Conservation (phyloP, 1,140 invertebrate genomes). For the Drosophila truncata region DNA sequence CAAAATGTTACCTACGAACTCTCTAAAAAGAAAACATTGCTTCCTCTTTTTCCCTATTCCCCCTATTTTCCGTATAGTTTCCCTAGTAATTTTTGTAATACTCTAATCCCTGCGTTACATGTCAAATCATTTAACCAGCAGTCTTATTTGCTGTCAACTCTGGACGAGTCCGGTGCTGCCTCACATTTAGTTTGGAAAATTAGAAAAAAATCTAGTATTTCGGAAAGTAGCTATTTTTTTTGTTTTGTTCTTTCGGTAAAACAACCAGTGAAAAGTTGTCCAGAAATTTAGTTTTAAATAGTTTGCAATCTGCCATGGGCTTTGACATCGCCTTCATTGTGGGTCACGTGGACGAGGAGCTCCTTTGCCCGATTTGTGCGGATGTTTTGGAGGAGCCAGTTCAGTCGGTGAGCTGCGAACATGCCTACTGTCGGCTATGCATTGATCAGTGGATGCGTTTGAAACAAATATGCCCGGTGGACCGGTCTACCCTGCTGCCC, state of each 20-base stretch:
- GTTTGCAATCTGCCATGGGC: constrained; percentile 39
- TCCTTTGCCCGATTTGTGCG: constrained; percentile 63
- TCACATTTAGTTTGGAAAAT: constrained; percentile 64
- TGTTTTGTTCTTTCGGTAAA: constrained; percentile 14
- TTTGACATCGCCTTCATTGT: constrained; percentile 57
- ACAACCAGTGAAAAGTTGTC: constrained; percentile 11
- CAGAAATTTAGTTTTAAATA: constrained; percentile 4
- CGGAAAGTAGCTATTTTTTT: constrained; percentile 28
- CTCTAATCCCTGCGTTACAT: background rate
- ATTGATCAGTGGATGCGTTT: constrained; percentile 62
- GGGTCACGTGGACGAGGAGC: constrained; percentile 66
- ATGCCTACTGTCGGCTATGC: constrained; percentile 60
- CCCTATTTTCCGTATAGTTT: too few relatives aligned
- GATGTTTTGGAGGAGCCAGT: constrained; percentile 66
- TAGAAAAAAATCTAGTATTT: constrained; percentile 50
- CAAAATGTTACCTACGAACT: background rate
- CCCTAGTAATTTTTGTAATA: background rate
- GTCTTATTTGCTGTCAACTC: constrained; percentile 6
- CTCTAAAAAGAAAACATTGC: too few relatives aligned
- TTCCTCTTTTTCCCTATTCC: too few relatives aligned
- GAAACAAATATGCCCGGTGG: constrained; percentile 66
- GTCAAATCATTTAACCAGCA: background rate
- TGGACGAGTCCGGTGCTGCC: background rate
- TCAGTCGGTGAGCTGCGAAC: constrained; percentile 59
- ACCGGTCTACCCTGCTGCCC: constrained; percentile 35